Evolutionary conservation across 1,140 invertebrate species (phyloP), one percentile per base, ranked within the genome.

Genomic region (Triops longicaudatus): DNA sequence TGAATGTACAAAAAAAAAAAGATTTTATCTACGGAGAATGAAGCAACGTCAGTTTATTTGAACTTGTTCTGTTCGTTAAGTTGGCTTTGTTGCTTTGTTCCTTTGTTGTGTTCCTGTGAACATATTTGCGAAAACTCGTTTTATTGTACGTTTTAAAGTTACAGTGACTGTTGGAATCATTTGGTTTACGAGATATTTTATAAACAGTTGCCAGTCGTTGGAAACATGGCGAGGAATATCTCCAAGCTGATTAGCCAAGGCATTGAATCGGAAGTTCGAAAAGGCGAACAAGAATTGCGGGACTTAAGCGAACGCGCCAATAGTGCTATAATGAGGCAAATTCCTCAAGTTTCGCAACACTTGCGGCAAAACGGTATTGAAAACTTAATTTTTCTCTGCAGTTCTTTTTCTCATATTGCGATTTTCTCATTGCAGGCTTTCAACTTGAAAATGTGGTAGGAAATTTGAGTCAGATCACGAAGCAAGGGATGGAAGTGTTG

Each of bases 161-260:
- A n/a, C n/a, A n/a, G n/a, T n/a, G n/a, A n/a, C n/a, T n/a, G n/a
- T n/a, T n/a, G n/a, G n/a, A n/a, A n/a, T n/a, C n/a, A n/a, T n/a
- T n/a, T n/a, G n/a, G n/a, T n/a, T n/a, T n/a, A n/a, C n/a, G 14
- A 50, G 22, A 0, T 75, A 22, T 42, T 43, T 41, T 75, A n/a
- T 74, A 17, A 28, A 27, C 22, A 77, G 76, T 43, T 77, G 28
- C 76, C 76, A 27, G 82, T 81, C 28, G 78, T 86, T 26, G 79
- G 79, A 31, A 76, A 26, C 6, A 80, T 83, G 3, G 83, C 85
- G 7, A 80, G 81, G 7, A 85, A 86, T 22, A 84, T 87, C 73
- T 84, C 83, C 1, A 77, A 79, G 17, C 76, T 86, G 0, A 83
- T 88, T 73, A 84, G 86, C 41, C 82, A 79, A 26, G 76, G 76